Percentiles rank a stretch among this genome's conserved stretches.
These are phyloP conservation scores for roundworm (Caenorhabditis elegans) DNA, from an alignment of 1,140 invertebrate genomes.

Conservation along the genomic window WBcel235 BX284606.5:5541001-5541500, in stretches of 20 bases:
- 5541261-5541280: conserved; percentile 22
- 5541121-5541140: background rate
- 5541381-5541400: conserved; percentile 12
- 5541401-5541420: background rate
- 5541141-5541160: background rate
- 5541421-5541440: conserved; percentile 11
- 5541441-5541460: background rate
- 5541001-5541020: background rate
- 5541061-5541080: conserved; percentile 29
- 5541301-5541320: conserved; percentile 22
- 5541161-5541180: conserved; percentile 21
- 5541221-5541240: background rate
- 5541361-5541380: conserved; percentile 6
- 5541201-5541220: background rate
- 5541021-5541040: background rate
- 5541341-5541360: background rate
- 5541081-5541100: background rate
- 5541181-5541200: conserved; percentile 31
- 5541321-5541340: conserved; percentile 24
- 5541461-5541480: background rate
- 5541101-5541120: background rate
- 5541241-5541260: conserved; percentile 11
- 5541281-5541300: conserved; percentile 30
- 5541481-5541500: conserved; percentile 20
- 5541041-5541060: background rate